These are phyloP conservation scores for Caiman crocodilus DNA, from an alignment of 2,797 vertebrate species.

Conservation along the genomic window DNA sequence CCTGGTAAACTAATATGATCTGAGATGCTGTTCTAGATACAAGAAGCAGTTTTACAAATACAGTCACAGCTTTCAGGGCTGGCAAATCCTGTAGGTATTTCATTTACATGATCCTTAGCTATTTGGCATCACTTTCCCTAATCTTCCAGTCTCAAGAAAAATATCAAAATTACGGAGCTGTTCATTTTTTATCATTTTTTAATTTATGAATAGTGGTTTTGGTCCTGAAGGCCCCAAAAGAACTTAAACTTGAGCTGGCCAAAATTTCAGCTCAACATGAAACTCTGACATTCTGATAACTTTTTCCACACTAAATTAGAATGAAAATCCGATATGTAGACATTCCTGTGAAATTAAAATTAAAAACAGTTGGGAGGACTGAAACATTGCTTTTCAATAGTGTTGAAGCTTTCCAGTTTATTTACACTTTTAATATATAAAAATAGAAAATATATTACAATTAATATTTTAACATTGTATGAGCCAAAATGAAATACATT, in stretches of 20 bases:
- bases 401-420: background rate
- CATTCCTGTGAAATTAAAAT: background rate
- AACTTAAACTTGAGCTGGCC: background rate
- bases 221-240: background rate
- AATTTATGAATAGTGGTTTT: background rate
- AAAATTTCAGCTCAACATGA: constrained; percentile 9
- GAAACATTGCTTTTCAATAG: background rate
- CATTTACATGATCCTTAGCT: background rate
- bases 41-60: background rate
- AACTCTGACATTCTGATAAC: background rate
- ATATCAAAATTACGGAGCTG: background rate
- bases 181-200: background rate
- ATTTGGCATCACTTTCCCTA: background rate
- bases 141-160: background rate
- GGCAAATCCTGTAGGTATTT: background rate
- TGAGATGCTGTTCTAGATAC: background rate
- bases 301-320: constrained; percentile 11
- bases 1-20: background rate
- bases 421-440: background rate
- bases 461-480: background rate
- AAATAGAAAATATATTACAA: background rate
- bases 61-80: background rate
- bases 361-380: background rate
- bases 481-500: background rate
- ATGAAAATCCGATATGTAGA: background rate